These are phyloP conservation scores for Eupsilia transversa DNA, from an alignment of 2,888 invertebrate genomes.

Conservation along the genomic window DNA sequence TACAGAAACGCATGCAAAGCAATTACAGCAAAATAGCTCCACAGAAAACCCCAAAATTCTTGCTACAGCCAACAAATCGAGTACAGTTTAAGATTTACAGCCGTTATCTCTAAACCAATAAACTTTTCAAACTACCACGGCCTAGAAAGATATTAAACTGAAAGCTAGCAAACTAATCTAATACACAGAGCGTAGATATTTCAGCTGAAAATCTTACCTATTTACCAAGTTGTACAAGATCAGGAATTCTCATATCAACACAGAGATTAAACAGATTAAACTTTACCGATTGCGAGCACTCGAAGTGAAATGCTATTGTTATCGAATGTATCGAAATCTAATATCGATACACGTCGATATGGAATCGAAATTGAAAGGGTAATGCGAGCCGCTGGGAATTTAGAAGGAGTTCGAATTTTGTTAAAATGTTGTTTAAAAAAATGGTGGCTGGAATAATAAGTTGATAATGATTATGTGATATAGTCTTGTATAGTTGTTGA, in stretches of 20 bases:
- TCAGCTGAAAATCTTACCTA: constrained; percentile 35
- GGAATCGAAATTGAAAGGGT: constrained; percentile 50
- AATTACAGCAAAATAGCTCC: background rate
- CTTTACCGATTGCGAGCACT: constrained; percentile 53
- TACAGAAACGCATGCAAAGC: background rate
- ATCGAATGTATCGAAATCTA: constrained; percentile 59
- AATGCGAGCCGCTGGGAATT: constrained; percentile 44
- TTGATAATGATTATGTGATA: background rate
- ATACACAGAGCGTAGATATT: constrained; percentile 45
- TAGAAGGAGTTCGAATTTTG: constrained; percentile 10
- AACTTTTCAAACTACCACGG: constrained; percentile 41
- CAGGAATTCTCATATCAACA: constrained; percentile 51
- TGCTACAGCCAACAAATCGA: constrained; percentile 28
- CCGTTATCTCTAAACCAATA: constrained; percentile 40
- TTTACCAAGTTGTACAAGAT: constrained; percentile 35
- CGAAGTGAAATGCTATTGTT: constrained; percentile 53
- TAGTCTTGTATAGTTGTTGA: background rate
- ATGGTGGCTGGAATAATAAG: background rate
- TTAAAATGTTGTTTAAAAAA: constrained; percentile 20
- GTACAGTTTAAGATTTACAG: constrained; percentile 41
- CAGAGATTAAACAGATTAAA: constrained; percentile 64
- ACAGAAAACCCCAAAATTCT: constrained; percentile 20
- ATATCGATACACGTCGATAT: constrained; percentile 43
- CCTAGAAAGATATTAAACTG: constrained; percentile 51
- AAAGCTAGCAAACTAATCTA: constrained; percentile 53